Evolutionary conservation across 2,797 vertebrate genomes (phyloP), one percentile per base, ranked within the genome.

Genomic region (Cercopithecus diana): DNA sequence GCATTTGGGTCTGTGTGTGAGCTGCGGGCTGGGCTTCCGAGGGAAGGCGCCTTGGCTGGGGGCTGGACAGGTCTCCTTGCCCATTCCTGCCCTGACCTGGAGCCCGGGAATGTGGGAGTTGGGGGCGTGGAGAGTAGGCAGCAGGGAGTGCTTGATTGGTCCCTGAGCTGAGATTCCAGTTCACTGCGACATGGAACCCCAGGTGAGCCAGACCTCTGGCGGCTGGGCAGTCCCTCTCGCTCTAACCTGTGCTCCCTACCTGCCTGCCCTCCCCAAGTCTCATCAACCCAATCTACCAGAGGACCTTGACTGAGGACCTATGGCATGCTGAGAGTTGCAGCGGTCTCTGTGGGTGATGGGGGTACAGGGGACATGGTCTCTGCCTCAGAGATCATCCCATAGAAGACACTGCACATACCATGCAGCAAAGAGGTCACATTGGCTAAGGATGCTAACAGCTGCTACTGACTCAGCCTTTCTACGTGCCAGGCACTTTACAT

Each of bases 401-500:
- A 26, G 48, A 43, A 45, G 83, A 61, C 15, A 0, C 24, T 4
- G 7, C 50, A 58, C 52, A 26, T 70, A 0, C 14, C 3, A 4
- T 0, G 1, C 30, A 1, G 41, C 4, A 2, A 24, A 30, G 80
- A 5, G 6, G 57, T 33, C 39, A 48, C 70, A 5, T 10, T 15
- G 48, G 75, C 52, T 4, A 3, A 79, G 52, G 79, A 22, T 8
- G n/a, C 85, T 8, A 4, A 11, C 22, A 17, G 50, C 39, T 19
- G 28, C 72, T 3, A 0, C 4, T 50, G 4, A 22, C 52, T 20
- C 39, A 55, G 79, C 58, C 77, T 43, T 57, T 3, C 24, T 7
- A 1, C 1, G 1, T 19, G 19, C 64, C 48, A 17, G 57, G n/a
- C 2, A 1, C 48, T 22, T 41, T 12, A 3, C 0, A 1, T 1